Evolutionary conservation across 2,888 invertebrate species (phyloP).

Genomic region (Abscondita cerata): DNA sequence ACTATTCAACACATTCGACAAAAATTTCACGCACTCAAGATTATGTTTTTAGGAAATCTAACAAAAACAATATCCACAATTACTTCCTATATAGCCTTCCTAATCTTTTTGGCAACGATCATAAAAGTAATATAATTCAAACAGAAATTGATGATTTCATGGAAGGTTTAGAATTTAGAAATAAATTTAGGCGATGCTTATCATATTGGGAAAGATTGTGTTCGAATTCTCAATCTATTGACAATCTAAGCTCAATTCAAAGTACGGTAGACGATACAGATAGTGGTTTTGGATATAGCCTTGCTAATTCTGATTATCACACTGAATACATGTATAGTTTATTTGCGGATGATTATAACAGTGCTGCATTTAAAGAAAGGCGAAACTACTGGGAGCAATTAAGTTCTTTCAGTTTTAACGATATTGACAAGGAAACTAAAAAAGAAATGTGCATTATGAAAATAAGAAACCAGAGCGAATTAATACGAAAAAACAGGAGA

Average conservation of each 20-base stretch:
- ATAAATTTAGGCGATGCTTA: slow-evolving; percentile 35
- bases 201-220: slow-evolving; percentile 47
- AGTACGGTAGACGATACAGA: not conserved
- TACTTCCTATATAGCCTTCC: not conserved
- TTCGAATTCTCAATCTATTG: slow-evolving; percentile 24
- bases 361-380: not conserved
- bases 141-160: not conserved
- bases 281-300: not conserved
- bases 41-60: slow-evolving; percentile 1
- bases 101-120: not conserved
- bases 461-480: not conserved
- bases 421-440: not conserved
- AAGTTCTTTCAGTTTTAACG: not conserved
- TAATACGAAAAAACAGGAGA: not conserved
- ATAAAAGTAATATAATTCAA: not conserved
- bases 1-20: not conserved
- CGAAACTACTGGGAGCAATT: not conserved
- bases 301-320: not conserved
- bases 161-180: slow-evolving; percentile 23
- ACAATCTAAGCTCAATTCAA: not conserved
- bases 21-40: slow-evolving; percentile 3
- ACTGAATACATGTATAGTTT: not conserved
- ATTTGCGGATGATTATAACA: not conserved
- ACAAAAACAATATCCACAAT: not conserved
- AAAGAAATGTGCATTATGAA: not conserved